Percentiles rank a stretch among this genome's conserved stretches.
Conservation (phyloP, 30 jellyfish, hydroid and myxozoan genomes). For the Chrysaora quinquecirrha region DNA sequence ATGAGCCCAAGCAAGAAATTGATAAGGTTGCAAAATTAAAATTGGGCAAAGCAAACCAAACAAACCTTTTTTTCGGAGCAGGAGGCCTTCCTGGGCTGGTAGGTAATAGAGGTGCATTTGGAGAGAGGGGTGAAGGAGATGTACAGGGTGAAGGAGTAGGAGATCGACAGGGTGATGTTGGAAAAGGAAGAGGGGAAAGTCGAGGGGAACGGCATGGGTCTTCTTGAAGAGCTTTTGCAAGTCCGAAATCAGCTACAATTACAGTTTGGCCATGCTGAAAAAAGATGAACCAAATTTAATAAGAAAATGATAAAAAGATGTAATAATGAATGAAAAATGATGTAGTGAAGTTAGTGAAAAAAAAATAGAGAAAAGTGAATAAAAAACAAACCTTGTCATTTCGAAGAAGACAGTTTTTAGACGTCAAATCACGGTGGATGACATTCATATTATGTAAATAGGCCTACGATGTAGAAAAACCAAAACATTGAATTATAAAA, state of each 20-base stretch:
- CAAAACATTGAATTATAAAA: no score
- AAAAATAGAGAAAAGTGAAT: no score
- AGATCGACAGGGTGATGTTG: slow-evolving; percentile 8
- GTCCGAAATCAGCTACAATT: slow-evolving; percentile 91
- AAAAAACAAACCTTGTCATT: slow-evolving; percentile 61
- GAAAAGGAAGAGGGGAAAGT: slow-evolving; percentile 22
- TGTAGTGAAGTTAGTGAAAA: no score
- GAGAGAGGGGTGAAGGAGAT: slow-evolving; percentile 25
- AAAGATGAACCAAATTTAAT: neutral
- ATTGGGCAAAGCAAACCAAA: no score
- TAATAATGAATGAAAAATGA: neutral
- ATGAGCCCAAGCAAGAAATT: no score
- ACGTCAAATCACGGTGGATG: slow-evolving; percentile 87
- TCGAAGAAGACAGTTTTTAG: slow-evolving; percentile 73
- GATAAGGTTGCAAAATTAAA: no score
- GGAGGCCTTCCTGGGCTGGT: slow-evolving; percentile 61
- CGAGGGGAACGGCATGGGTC: slow-evolving; percentile 54
- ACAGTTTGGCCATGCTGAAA: slow-evolving; percentile 61
- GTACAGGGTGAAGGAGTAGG: slow-evolving; percentile 16
- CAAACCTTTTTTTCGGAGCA: slow-evolving; percentile 52
- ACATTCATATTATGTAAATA: slow-evolving; percentile 84
- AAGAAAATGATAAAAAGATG: neutral
- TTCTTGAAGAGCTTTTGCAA: slow-evolving; percentile 78
- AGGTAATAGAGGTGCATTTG: slow-evolving; percentile 28
- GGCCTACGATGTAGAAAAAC: slow-evolving; percentile 55